Evolutionary conservation across 2,797 vertebrate species (phyloP), one percentile per base, ranked within the genome.

Genomic region (Pangasius mekongensis): DNA sequence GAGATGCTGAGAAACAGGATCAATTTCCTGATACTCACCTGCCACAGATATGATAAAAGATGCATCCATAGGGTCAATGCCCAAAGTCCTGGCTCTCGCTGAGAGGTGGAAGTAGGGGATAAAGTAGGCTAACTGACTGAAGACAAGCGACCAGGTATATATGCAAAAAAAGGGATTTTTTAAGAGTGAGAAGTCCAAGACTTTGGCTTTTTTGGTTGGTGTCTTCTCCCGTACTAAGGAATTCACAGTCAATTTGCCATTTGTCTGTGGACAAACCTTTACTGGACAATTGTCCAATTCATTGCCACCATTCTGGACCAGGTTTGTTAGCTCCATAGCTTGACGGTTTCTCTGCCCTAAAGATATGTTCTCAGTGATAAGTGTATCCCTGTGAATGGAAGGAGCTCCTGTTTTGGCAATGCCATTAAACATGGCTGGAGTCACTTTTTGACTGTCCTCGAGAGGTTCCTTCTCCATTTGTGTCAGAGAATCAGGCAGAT

Each of bases 121-220:
- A 62, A 98, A 97, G 91, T 99, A 98, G 43, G 97, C 98, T 91
- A 98, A 67, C 92, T 99, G 97, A 92, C 98, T 97, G 95, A 99
- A 98, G 80, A 99, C 92, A 91, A 98, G 92, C 5, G 97, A 98
- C 97, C 97, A 99, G 0, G 97, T 98, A 93, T 97, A 98, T 91
- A 99, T 96, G 90, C 95, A 97, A 92, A 99, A 99, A 91, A 98
- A 92, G 0, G 98, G 98, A 89, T 98, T 95, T 94, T 95, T 97
- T 84, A 99, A 91, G 0, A 97, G 95, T 43, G 97, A 97, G 87
- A 96, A 94, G 90, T 98, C 97, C 33, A 97, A 92, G n/a, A 97
- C 93, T 92, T 97, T 97, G 91, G 93, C 14, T 60, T 93, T 93
- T 88, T 3, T 90, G 71, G 84, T 20, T 0, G 86, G 39, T 81